A percentile compares a stretch with the other conserved stretches of the same genome.
Conservation (phyloP, 2,888 invertebrate genomes). For the Lepeophtheirus nordmannii region DNA sequence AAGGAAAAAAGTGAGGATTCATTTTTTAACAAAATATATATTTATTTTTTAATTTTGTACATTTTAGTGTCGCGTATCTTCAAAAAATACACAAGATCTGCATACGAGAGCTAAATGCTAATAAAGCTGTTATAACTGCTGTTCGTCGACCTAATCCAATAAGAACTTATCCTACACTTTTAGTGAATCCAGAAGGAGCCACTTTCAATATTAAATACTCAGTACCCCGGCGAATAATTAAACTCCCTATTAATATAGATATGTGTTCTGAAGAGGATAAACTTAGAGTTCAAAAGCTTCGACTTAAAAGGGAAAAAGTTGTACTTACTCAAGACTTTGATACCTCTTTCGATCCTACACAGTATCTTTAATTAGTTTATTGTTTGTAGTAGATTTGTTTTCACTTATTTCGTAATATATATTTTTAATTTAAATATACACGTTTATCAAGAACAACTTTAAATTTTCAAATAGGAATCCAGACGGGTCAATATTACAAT, state of each 20-base stretch:
- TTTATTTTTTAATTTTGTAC: too few relatives aligned
- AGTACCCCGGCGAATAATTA: not conserved
- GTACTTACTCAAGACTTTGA: not conserved
- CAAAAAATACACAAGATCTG: too few relatives aligned
- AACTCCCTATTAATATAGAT: not conserved
- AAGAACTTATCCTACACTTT: not conserved
- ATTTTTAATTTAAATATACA: too few relatives aligned
- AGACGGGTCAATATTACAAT: too few relatives aligned
- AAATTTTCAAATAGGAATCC: too few relatives aligned
- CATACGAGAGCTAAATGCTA: not conserved
- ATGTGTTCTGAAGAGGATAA: not conserved
- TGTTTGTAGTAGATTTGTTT: too few relatives aligned
- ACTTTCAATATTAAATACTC: not conserved
- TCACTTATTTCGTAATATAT: too few relatives aligned
- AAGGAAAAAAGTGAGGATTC: too few relatives aligned
- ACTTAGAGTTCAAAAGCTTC: not conserved
- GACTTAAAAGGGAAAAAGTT: not conserved
- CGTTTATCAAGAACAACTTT: too few relatives aligned
- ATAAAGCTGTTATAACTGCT: not conserved
- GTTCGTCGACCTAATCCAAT: not conserved
- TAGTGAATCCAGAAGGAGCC: not conserved
- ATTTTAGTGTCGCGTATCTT: too few relatives aligned
- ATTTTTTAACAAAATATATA: too few relatives aligned
- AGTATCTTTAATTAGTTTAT: not conserved
- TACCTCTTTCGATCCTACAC: not conserved